Percentiles rank a stretch among this genome's conserved stretches.
Conservation (phyloP, 1,140 invertebrate genomes). For the Drosophila navojoa region DNA sequence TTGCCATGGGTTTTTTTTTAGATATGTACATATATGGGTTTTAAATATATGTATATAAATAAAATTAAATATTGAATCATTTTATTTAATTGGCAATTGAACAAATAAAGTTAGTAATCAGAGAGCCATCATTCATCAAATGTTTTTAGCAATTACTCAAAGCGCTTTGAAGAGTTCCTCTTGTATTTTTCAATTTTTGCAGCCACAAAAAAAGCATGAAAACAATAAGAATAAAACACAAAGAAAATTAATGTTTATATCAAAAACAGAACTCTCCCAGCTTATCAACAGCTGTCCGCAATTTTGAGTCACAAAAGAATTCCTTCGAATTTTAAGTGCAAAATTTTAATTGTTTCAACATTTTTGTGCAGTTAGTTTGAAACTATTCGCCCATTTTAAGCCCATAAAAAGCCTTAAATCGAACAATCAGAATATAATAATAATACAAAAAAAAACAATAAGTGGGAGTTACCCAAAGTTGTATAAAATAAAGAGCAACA, state of each 20-base stretch:
- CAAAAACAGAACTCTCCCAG: conserved; percentile 8
- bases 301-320: conserved; percentile 12
- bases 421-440: conserved; percentile 45
- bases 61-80: conserved; percentile 8
- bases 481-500: conserved; percentile 41
- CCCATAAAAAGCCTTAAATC: not conserved
- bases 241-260: conserved; percentile 16
- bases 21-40: not conserved
- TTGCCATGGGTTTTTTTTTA: not conserved
- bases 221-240: conserved; percentile 11
- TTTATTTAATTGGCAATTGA: not conserved
- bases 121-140: not conserved
- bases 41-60: too few relatives aligned
- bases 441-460: conserved; percentile 34
- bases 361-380: not conserved
- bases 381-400: not conserved
- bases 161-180: not conserved
- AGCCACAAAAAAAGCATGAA: not conserved
- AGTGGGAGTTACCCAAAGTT: conserved; percentile 79
- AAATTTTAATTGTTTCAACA: not conserved
- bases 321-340: not conserved
- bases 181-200: not conserved
- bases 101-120: conserved; percentile 7
- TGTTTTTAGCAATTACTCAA: not conserved
- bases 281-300: conserved; percentile 26